Evolutionary conservation across 1,140 invertebrate species (phyloP).

Genomic region (Zaprionus davidi): DNA sequence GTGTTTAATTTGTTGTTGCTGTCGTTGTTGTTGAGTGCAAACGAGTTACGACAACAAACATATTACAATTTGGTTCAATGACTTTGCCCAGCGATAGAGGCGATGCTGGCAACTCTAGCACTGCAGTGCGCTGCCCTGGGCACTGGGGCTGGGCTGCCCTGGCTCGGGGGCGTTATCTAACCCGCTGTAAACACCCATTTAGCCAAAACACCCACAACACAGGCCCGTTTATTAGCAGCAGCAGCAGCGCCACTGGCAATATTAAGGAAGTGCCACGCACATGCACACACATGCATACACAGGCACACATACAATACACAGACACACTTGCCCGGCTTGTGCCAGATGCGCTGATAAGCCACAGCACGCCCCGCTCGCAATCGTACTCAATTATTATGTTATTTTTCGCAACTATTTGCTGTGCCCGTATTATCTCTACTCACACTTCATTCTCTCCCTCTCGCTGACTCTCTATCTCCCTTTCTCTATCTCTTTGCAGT

Average conservation of each 20-base stretch:
- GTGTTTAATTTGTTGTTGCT: constrained; percentile 59
- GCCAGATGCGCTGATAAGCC: constrained; percentile 66
- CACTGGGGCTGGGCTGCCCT: not conserved
- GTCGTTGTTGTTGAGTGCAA: constrained; percentile 64
- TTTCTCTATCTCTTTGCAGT: constrained; percentile 87
- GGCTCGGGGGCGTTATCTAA: constrained; percentile 51
- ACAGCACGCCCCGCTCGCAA: constrained; percentile 8
- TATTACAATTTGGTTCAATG: constrained; percentile 81
- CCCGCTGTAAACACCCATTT: constrained; percentile 51
- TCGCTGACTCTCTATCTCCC: not conserved
- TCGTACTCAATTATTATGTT: constrained; percentile 5
- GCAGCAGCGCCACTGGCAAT: constrained; percentile 36
- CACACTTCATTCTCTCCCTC: not conserved
- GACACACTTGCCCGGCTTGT: constrained; percentile 35
- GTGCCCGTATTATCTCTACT: not conserved
- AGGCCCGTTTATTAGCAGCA: constrained; percentile 58
- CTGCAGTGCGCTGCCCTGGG: not conserved
- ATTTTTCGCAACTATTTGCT: constrained; percentile 10
- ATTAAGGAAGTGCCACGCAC: constrained; percentile 67
- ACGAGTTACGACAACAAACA: constrained; percentile 80
- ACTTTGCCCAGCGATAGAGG: constrained; percentile 74
- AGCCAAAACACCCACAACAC: constrained; percentile 62
- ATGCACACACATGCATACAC: constrained; percentile 21
- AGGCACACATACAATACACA: constrained; percentile 31
- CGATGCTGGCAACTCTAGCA: not conserved